Percentiles rank a stretch among this genome's conserved stretches.
These are phyloP conservation scores for Steinernema feltiae DNA, from an alignment of 1,140 invertebrate species.

Conservation along the genomic window DNA sequence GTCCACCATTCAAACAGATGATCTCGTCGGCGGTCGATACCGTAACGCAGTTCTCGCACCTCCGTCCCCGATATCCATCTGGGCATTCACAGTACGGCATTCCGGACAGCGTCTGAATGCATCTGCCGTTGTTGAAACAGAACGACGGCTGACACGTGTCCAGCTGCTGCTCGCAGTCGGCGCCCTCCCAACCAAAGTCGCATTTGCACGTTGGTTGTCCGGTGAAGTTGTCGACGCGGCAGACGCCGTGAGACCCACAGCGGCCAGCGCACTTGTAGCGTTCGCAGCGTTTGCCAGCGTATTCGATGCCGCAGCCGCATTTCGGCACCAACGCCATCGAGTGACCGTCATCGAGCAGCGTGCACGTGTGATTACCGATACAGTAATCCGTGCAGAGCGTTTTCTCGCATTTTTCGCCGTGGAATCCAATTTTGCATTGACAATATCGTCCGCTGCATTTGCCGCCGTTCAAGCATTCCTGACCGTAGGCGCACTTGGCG, in stretches of 20 bases:
- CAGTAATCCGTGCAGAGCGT: constrained; percentile 2
- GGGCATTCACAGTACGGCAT: constrained; percentile 1
- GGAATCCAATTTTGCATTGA: neutral
- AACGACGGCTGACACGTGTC: constrained; percentile 2
- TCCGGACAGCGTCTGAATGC: neutral
- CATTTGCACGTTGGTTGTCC: neutral
- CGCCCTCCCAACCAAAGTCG: neutral
- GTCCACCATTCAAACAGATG: neutral
- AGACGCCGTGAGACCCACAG: neutral
- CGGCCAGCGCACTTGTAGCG: constrained; percentile 1
- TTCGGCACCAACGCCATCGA: neutral
- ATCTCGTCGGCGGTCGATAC: neutral
- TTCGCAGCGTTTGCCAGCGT: neutral
- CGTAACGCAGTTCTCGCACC: neutral
- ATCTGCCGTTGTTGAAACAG: neutral
- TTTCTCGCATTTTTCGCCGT: neutral
- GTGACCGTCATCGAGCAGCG: neutral
- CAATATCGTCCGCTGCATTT: neutral
- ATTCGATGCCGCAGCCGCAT: neutral
- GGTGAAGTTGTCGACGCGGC: neutral
- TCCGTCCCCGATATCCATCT: neutral
- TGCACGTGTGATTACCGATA: neutral
- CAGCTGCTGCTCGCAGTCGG: neutral
- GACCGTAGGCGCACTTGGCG: neutral
- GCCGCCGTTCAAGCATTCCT: neutral